These are phyloP conservation scores for Frankliniella intonsa DNA, from an alignment of 2,888 invertebrate genomes.

Conservation along the genomic window DNA sequence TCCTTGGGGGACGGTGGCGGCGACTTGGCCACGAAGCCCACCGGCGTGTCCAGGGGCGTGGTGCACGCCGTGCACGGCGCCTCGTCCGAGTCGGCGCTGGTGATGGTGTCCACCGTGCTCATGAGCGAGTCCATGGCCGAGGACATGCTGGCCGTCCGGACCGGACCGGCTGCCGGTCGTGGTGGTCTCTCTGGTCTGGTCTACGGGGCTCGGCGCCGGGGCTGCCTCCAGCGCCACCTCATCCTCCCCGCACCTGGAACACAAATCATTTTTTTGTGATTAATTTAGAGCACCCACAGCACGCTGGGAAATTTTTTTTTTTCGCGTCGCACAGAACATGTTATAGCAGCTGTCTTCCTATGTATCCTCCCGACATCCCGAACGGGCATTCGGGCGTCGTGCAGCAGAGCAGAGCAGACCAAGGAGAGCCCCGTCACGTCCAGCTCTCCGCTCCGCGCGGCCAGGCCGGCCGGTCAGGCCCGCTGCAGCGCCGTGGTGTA, in stretches of 20 bases:
- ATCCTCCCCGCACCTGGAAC: slow-evolving; percentile 10
- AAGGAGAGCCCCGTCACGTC: too few species aligned
- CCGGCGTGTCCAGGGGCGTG: not conserved
- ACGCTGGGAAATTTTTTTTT: too few species aligned
- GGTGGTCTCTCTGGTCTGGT: not conserved
- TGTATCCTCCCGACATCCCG: too few species aligned
- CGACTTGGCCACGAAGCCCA: slow-evolving; percentile 37
- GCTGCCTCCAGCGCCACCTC: not conserved
- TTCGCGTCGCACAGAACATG: too few species aligned
- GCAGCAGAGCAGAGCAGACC: too few species aligned
- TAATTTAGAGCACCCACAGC: too few species aligned
- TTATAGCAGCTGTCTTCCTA: too few species aligned
- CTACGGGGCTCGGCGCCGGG: not conserved
- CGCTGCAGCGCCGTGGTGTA: not conserved
- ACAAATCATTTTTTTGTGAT: not conserved
- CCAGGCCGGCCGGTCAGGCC: too few species aligned
- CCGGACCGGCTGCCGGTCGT: not conserved
- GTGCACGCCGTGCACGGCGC: not conserved
- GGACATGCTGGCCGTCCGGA: not conserved
- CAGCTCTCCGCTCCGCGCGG: too few species aligned
- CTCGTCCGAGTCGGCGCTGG: slow-evolving; percentile 13
- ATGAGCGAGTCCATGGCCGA: slow-evolving; percentile 12
- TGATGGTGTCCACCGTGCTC: slow-evolving; percentile 24
- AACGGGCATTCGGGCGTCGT: too few species aligned
- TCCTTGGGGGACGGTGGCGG: slow-evolving; percentile 33